Percentiles rank a stretch among this genome's conserved stretches.
Evolutionary conservation across 1,140 invertebrate genomes (phyloP).

Genomic region (Hermetia illucens): DNA sequence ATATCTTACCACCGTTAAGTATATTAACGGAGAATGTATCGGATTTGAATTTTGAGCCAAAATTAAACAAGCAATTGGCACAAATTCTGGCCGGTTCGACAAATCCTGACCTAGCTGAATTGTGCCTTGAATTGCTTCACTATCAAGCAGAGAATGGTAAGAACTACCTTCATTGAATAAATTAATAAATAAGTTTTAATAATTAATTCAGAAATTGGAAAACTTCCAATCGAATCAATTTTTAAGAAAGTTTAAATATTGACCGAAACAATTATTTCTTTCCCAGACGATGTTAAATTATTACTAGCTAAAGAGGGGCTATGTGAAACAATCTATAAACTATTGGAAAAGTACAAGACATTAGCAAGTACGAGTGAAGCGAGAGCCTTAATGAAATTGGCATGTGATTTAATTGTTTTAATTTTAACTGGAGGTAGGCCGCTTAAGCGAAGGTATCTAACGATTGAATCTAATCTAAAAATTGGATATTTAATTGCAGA

Average conservation of each 20-base stretch:
- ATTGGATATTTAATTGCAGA: slow-evolving; percentile 46
- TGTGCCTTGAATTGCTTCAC: slow-evolving; percentile 61
- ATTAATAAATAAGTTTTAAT: slow-evolving; percentile 5
- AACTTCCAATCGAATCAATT: slow-evolving; percentile 4
- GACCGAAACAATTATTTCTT: slow-evolving; percentile 15
- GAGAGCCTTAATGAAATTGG: slow-evolving; percentile 59
- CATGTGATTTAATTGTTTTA: slow-evolving; percentile 71
- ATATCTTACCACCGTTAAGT: slow-evolving; percentile 55
- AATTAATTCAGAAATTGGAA: too few species aligned
- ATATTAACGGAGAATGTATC: slow-evolving; percentile 55
- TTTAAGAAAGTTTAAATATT: not conserved
- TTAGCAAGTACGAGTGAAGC: slow-evolving; percentile 50
- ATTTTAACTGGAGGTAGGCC: slow-evolving; percentile 72
- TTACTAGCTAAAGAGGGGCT: slow-evolving; percentile 57
- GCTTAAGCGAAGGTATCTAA: too few species aligned
- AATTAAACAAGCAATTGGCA: slow-evolving; percentile 40
- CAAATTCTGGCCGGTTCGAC: slow-evolving; percentile 43
- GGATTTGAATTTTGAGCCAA: slow-evolving; percentile 38
- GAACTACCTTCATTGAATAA: slow-evolving; percentile 8
- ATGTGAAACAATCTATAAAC: slow-evolving; percentile 55
- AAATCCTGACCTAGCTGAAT: slow-evolving; percentile 51
- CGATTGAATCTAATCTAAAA: not conserved
- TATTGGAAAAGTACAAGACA: slow-evolving; percentile 55
- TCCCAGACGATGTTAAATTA: slow-evolving; percentile 59
- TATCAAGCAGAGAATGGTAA: slow-evolving; percentile 59